Base-by-base conservation (phyloP, 2,888 invertebrate species). In the Gari tellinella region DNA sequence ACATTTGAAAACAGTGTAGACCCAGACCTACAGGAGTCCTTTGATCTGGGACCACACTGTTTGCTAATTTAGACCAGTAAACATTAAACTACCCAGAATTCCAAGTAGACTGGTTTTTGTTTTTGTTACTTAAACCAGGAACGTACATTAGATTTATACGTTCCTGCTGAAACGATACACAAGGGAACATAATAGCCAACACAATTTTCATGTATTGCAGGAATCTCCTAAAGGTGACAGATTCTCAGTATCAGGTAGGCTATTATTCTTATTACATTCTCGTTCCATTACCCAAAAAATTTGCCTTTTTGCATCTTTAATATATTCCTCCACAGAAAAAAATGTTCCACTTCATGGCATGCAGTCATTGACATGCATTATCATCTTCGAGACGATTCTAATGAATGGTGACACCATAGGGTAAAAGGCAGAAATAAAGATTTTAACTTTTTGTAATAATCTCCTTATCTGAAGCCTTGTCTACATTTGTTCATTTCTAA, bases 171-270 rank as follows among this genome's bases (percentile, higher is more conserved):
- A n/a, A n/a, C n/a, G n/a, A n/a, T n/a, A n/a, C n/a, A n/a, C n/a
- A n/a, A n/a, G n/a, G n/a, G n/a, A n/a, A n/a, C n/a, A n/a, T n/a
- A n/a, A n/a, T n/a, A n/a, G n/a, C n/a, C n/a, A n/a, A n/a, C n/a
- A n/a, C n/a, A n/a, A n/a, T n/a, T n/a, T 46, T 67, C 14, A 25
- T 40, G 21, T 21, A 17, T 58, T 72, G 51, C 64, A 70, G 70
- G 41, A 45, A 19, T 57, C 51, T 25, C 61, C 67, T 38, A 57
- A 52, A 38, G 56, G 68, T 5, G 58, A 57, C 25, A 45, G 51
- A 31, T 63, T 68, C 53, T 66, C 72, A 38, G 41, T 72, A 12
- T 72, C 72, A 72, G 79, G 72, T 74, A 46, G 38, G 67, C 25
- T 3, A 23, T 55, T 1, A n/a, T 26, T 31, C 4, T 49, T 49